Evolutionary conservation across 2,113 vertebrate species (phyloP), one percentile per base, ranked within the genome.

Genomic region (Shinisaurus crocodilurus): DNA sequence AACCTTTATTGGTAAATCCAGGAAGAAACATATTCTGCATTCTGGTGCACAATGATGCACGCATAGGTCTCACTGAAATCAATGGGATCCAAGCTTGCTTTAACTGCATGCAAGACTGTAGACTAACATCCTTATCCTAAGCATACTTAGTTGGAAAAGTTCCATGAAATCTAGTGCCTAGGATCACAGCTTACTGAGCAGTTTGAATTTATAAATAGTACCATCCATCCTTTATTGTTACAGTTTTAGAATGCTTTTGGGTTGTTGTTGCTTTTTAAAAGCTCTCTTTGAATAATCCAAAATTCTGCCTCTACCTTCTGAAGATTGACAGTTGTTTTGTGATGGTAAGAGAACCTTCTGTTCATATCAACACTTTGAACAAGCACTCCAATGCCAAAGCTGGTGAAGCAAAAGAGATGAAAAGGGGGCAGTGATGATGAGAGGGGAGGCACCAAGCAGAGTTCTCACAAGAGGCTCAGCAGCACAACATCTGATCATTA

Each of bases 371-470:
- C 65, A 91, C 84, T 94, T 63, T 27, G 83, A 92, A 93, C 57
- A 91, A 1, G 74, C 1, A 85, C 48, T 87, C 85, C 91, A 32
- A 16, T 95, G 80, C 90, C 89, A 90, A 95, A 92, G 82, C 9
- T 92, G 91, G 50, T 94, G 87, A 95, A 96, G 83, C 15, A 2
- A 96, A 92, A 93, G 84, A 94, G 90, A 96, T 94, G 92, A 96
- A 94, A 96, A 94, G 89, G 77, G n/a, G 83, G 83, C 89, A 96
- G 5, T 90, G 93, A 92, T 90, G 89, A 96, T 92, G 88, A 82
- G 83, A 96, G 90, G 75, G 85, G 90, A 95, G 88, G 93, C 65
- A 95, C 25, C 82, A 93, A 94, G 89, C 89, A 37, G 79, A 88
- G 90, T 88, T 90, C 89, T 94, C 82, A 80, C 82, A 94, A 96